A percentile compares a stretch with the other conserved stretches of the same genome.
phyloP scores from a whole-genome alignment of 53 echinoderm and acorn worm species.

The Echinarachnius parma region DNA sequence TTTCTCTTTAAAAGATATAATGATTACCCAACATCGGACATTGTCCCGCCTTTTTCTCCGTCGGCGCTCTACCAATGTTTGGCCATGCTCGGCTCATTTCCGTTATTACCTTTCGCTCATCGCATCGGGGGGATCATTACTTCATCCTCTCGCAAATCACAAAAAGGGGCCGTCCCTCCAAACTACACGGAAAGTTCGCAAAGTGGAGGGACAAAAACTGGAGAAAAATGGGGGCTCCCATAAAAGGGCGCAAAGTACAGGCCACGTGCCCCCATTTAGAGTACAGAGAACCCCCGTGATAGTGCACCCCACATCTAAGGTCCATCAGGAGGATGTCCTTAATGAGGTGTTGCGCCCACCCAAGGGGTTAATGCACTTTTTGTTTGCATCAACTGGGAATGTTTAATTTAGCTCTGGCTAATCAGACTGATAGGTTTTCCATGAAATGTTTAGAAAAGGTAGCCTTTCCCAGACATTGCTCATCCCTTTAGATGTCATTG shows the following conservation, averaged over 20 bases:
- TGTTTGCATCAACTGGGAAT: constrained; percentile 32
- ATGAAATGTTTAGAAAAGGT: constrained; percentile 27
- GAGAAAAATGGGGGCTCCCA: neutral
- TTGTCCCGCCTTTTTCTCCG: no score
- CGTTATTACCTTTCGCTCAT: no score
- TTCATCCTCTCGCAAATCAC: no score
- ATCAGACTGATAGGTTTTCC: constrained; percentile 45
- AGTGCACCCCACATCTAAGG: constrained; percentile 29
- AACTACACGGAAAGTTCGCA: constrained; percentile 26
- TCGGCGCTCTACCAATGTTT: no score
- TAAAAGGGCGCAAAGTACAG: constrained; percentile 19
- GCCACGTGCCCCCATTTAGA: constrained; percentile 8
- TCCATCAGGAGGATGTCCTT: constrained; percentile 21
- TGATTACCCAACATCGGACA: no score
- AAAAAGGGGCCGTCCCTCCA: no score
- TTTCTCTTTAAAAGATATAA: no score
- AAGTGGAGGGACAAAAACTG: constrained; percentile 19
- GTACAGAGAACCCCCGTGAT: constrained; percentile 32
- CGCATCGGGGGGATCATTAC: no score
- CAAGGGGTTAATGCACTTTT: constrained; percentile 46
- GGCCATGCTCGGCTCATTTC: no score
- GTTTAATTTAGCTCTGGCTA: constrained; percentile 51
- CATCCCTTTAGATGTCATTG: constrained; percentile 23
- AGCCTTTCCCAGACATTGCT: neutral
- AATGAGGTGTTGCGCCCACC: constrained; percentile 44